Evolutionary conservation across 2,888 invertebrate genomes (phyloP).

Genomic region (Syrista parreyssii): DNA sequence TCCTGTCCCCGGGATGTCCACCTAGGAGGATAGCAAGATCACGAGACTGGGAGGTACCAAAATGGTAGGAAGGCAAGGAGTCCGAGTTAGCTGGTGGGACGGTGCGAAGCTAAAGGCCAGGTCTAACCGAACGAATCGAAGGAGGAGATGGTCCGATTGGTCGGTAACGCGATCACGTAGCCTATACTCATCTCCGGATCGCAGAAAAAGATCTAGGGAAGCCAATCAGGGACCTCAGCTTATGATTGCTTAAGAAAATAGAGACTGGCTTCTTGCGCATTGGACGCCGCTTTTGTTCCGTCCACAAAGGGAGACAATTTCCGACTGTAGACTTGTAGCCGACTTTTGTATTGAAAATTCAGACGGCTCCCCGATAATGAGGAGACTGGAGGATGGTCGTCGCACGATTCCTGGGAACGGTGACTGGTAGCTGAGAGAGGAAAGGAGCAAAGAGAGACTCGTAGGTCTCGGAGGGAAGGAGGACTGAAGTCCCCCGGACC

Average conservation of each 20-base stretch:
- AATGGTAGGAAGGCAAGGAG: too few species aligned
- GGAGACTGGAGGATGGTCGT: neutral
- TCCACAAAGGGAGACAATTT: too few species aligned
- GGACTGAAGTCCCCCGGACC: too few species aligned
- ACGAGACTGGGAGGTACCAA: too few species aligned
- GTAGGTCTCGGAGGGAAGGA: neutral
- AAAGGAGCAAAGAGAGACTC: neutral
- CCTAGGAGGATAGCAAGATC: too few species aligned
- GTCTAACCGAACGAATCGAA: neutral
- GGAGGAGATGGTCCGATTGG: neutral
- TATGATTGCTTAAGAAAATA: slow-evolving; percentile 31
- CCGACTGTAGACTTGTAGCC: too few species aligned
- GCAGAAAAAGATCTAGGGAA: neutral
- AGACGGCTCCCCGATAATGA: too few species aligned
- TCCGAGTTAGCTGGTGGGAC: too few species aligned
- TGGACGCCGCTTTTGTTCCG: neutral
- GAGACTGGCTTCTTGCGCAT: slow-evolving; percentile 2
- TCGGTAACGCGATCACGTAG: slow-evolving; percentile 1
- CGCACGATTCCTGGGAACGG: neutral
- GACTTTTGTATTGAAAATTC: too few species aligned
- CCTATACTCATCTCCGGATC: neutral
- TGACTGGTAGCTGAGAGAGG: neutral
- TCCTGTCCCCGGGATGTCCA: too few species aligned
- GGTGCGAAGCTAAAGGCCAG: neutral
- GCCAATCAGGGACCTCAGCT: neutral